Conservation (phyloP, 2,888 invertebrate genomes). For the Drosophila robusta region DNA sequence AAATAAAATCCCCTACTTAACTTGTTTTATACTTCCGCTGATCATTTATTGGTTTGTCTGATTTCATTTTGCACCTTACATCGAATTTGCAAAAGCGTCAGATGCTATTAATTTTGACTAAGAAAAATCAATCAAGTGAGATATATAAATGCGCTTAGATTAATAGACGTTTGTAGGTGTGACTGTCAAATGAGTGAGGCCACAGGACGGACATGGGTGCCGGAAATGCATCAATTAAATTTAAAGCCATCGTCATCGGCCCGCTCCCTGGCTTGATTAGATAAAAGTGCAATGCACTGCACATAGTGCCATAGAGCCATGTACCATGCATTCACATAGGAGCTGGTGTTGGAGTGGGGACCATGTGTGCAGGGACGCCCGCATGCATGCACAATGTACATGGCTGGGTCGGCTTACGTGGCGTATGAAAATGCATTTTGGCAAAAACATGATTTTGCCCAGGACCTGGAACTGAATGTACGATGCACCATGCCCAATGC, state of each 20-base stretch:
- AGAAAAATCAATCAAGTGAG: slow-evolving; percentile 47
- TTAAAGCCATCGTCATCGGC: slow-evolving; percentile 59
- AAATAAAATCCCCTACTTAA: too few relatives aligned
- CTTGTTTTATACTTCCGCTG: too few relatives aligned
- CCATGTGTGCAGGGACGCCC: slow-evolving; percentile 36
- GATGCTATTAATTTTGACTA: not conserved
- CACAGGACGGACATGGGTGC: slow-evolving; percentile 36
- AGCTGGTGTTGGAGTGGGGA: slow-evolving; percentile 12
- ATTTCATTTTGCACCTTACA: not conserved
- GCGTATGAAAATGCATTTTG: slow-evolving; percentile 79
- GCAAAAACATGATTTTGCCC: slow-evolving; percentile 70
- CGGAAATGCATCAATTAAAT: slow-evolving; percentile 65
- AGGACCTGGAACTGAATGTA: slow-evolving; percentile 41
- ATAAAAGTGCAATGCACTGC: slow-evolving; percentile 74
- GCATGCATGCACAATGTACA: slow-evolving; percentile 63
- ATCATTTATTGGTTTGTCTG: not conserved
- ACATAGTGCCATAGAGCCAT: slow-evolving; percentile 16
- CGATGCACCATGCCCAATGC: slow-evolving; percentile 34
- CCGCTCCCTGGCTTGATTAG: slow-evolving; percentile 59
- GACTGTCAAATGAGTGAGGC: slow-evolving; percentile 39
- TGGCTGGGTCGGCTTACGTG: slow-evolving; percentile 58
- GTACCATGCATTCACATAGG: slow-evolving; percentile 39
- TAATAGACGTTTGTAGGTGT: slow-evolving; percentile 28
- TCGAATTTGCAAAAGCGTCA: not conserved
- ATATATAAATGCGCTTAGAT: slow-evolving; percentile 36